These are phyloP conservation scores for Cosmorhoe ocellata DNA, from an alignment of 2,888 invertebrate species.

Conservation along the genomic window DNA sequence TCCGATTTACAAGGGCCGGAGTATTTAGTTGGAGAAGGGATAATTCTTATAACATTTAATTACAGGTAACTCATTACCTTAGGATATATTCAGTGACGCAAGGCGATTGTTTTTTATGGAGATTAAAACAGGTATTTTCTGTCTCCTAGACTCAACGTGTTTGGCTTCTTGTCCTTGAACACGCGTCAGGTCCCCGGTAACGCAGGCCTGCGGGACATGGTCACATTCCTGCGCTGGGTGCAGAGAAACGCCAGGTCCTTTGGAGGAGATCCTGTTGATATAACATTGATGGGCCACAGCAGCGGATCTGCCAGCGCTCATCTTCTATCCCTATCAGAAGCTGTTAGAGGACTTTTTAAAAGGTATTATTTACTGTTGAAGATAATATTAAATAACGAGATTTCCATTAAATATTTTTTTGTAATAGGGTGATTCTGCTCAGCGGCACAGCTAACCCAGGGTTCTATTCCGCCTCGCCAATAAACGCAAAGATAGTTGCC, in stretches of 20 bases:
- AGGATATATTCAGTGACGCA: too few relatives aligned
- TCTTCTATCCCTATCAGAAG: constrained; percentile 56
- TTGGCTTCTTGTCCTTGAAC: constrained; percentile 8
- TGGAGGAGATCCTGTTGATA: constrained; percentile 65
- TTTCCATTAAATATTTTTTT: too few relatives aligned
- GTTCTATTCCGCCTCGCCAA: constrained; percentile 31
- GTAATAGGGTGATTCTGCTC: constrained; percentile 29
- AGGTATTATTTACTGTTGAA: too few relatives aligned
- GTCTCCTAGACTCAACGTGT: neutral
- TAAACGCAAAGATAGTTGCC: constrained; percentile 27
- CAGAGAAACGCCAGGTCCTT: constrained; percentile 57
- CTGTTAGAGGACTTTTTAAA: constrained; percentile 53
- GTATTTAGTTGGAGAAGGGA: constrained; percentile 46
- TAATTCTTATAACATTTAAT: too few relatives aligned
- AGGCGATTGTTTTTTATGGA: too few relatives aligned
- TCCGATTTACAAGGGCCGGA: constrained; percentile 50
- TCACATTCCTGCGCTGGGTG: constrained; percentile 71
- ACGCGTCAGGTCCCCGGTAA: constrained; percentile 46
- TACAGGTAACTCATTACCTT: too few relatives aligned
- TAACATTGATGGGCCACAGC: constrained; percentile 72
- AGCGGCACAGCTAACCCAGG: constrained; percentile 35
- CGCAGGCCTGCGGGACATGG: constrained; percentile 47
- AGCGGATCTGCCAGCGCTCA: constrained; percentile 63
- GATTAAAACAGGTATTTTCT: neutral
- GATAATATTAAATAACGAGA: too few relatives aligned